A percentile compares a stretch with the other conserved stretches of the same genome.
These are phyloP conservation scores for Megaceryle maxima DNA, from an alignment of 2,113 vertebrate genomes.

Conservation along the genomic window DNA sequence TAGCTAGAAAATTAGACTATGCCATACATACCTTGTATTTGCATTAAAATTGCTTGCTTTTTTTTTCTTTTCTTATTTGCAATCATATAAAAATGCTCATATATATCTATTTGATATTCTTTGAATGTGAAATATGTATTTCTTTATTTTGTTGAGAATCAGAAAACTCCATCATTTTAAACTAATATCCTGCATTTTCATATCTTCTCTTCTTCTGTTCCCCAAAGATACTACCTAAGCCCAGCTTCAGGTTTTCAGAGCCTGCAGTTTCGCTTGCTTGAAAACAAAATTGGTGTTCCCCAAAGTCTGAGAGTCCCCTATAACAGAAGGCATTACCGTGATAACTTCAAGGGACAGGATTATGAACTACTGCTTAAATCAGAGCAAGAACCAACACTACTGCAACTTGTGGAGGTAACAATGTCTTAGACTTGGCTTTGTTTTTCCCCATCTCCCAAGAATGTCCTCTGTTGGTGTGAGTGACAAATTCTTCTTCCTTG, in stretches of 20 bases:
- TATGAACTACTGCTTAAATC: constrained; percentile 83
- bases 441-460: not conserved
- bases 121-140: not conserved
- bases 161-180: not conserved
- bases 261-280: constrained; percentile 91
- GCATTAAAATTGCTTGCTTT: not conserved
- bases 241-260: constrained; percentile 96
- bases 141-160: not conserved
- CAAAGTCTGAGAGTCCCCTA: constrained; percentile 91
- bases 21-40: not conserved
- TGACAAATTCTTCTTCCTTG: not conserved
- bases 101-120: not conserved
- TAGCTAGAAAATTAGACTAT: not conserved
- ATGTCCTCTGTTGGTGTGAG: not conserved
- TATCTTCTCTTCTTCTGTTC: not conserved
- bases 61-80: not conserved
- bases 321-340: constrained; percentile 90
- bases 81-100: not conserved
- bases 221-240: constrained; percentile 84
- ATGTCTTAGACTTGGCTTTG: not conserved
- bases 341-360: constrained; percentile 88
- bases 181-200: not conserved
- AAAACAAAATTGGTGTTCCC: constrained; percentile 93
- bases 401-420: constrained; percentile 90
- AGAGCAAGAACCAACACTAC: constrained; percentile 85